A percentile compares a stretch with the other conserved stretches of the same genome.
phyloP scores from a whole-genome alignment of 2,797 vertebrate species.

The Gallinago nigripennis region DNA sequence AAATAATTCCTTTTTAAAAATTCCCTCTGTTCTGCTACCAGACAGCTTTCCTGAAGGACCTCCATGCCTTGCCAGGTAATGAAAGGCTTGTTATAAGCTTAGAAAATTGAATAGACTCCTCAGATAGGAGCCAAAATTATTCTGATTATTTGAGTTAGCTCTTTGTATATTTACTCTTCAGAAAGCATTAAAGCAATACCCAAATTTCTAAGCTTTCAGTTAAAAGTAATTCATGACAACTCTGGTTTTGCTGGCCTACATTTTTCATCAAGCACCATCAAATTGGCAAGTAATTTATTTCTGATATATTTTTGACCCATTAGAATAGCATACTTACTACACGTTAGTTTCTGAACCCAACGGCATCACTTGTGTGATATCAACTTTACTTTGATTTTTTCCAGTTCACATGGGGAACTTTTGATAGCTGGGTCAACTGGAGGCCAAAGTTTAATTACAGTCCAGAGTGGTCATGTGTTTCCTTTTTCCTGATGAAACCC shows the following conservation, averaged over 20 bases:
- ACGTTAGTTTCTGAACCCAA: background rate
- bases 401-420: background rate
- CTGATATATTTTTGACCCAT: background rate
- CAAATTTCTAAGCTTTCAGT: background rate
- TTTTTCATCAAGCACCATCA: background rate
- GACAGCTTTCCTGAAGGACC: background rate
- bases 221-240: background rate
- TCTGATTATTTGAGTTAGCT: background rate
- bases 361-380: background rate
- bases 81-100: background rate
- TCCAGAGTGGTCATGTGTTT: background rate
- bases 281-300: background rate
- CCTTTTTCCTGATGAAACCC: background rate
- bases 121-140: background rate
- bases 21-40: background rate
- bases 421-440: background rate
- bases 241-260: background rate
- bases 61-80: background rate
- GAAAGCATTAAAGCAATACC: background rate
- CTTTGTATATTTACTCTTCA: background rate
- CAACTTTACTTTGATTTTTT: slow-evolving; percentile 11
- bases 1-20: background rate
- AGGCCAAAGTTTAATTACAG: background rate
- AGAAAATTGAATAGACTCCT: background rate
- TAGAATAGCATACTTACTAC: background rate